Percentiles rank a stretch among this genome's conserved stretches.
Evolutionary conservation across 2,797 vertebrate species (phyloP).

Genomic region (Tenualosa ilisha): DNA sequence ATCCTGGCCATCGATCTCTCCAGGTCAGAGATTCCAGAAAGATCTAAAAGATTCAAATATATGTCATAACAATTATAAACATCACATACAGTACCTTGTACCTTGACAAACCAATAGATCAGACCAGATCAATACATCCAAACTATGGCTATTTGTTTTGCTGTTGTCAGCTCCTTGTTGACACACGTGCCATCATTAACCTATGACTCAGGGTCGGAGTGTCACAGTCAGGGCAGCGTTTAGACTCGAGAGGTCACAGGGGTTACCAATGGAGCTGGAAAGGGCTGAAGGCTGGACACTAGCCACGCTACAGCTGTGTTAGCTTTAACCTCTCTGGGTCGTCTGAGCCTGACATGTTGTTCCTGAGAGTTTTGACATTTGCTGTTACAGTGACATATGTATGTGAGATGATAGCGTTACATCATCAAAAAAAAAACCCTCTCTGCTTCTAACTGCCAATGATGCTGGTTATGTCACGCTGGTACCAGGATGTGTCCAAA

Average conservation of each 20-base stretch:
- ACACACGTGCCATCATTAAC: conserved; percentile 33
- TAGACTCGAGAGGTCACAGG: neutral
- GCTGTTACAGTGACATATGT: neutral
- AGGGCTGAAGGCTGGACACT: neutral
- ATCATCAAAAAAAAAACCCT: neutral
- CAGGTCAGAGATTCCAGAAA: conserved; percentile 86
- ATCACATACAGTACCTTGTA: neutral
- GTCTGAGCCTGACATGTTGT: neutral
- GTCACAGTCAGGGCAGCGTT: neutral
- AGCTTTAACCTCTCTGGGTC: neutral
- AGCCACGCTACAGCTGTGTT: neutral
- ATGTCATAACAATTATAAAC: neutral
- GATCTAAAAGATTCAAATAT: conserved; percentile 59
- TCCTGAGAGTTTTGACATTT: neutral
- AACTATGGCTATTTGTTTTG: neutral
- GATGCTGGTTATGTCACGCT: neutral
- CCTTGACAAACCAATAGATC: too few relatives aligned
- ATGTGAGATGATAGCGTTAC: neutral
- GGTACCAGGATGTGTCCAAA: neutral
- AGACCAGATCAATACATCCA: neutral
- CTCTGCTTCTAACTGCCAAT: neutral
- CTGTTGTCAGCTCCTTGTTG: conserved; percentile 54
- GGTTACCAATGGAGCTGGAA: neutral
- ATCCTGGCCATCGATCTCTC: conserved; percentile 89
- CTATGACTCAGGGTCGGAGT: neutral